Evolutionary conservation across 2,888 invertebrate genomes (phyloP), one percentile per base, ranked within the genome.

Genomic region (Brachyopa scutellaris): DNA sequence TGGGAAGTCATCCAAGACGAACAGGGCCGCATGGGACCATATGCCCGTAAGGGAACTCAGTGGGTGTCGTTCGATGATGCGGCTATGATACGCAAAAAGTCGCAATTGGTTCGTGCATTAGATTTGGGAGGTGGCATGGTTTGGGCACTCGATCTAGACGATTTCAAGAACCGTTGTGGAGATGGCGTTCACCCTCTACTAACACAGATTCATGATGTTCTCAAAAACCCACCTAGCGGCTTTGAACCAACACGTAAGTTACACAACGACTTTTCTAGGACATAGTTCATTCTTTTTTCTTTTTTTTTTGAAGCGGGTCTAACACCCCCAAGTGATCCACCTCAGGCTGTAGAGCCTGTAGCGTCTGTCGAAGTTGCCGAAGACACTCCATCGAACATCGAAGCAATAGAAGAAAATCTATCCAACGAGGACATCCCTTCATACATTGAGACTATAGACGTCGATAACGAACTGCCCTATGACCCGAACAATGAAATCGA

Each of bases 41-140:
- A 95, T 86, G 96, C 97, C 0, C 95, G 94, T 87, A 95, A 95
- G 87, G 96, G 94, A 47, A 95, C 95, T 87, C 97, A 97, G 88
- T 98, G 97, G 97, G 97, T 97, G 15, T 95, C 96, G 1, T 98
- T 93, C 86, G 97, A 98, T 88, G 97, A 97, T 87, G 92, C 92
- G 6, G 94, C 94, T 29, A 97, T 95, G 90, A 94, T 97, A 42
- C 92, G 93, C 79, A 93, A 92, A 84, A 97, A 97, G 91, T 94
- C 96, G 0, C 93, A 96, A 86, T 94, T 94, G 86, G 93, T 97
- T 31, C 93, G 95, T 79, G 92, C 94, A 9, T 92, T 96, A 90
- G 93, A 94, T 80, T 92, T 97, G 13, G 97, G 95, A 9, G 97
- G 97, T 72, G 97, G 96, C 13, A 97, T 97, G 97, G 93, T 97